Conservation (phyloP, 2,113 vertebrate genomes). For the Taurulus bubalis region DNA sequence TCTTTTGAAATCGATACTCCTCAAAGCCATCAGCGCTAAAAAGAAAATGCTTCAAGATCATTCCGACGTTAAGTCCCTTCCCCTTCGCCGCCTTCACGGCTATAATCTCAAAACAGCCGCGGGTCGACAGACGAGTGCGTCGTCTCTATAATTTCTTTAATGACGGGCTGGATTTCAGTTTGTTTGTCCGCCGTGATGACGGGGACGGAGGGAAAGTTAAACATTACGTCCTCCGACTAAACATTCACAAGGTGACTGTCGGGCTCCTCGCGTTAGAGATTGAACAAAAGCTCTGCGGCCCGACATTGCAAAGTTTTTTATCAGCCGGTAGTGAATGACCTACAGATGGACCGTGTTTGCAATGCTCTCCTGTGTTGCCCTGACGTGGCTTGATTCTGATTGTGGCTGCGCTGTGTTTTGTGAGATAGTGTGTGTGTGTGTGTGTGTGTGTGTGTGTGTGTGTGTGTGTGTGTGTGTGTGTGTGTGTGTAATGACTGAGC, state of each 20-base stretch:
- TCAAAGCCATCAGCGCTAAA: not conserved
- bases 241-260: conserved; percentile 42
- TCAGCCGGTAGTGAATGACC: not conserved
- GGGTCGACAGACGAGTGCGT: not conserved
- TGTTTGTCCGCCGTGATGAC: conserved; percentile 51
- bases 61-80: conserved; percentile 8
- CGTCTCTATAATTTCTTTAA: conserved; percentile 8
- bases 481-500: conserved; percentile 41
- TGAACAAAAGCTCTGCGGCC: not conserved
- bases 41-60: not conserved
- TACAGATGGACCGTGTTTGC: conserved; percentile 4
- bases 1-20: not conserved
- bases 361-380: conserved; percentile 2
- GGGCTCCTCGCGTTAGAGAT: not conserved
- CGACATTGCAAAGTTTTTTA: not conserved
- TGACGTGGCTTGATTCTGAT: conserved; percentile 12
- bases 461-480: conserved; percentile 44
- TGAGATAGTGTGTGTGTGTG: conserved; percentile 55
- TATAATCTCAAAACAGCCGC: not conserved
- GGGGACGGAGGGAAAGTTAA: conserved; percentile 44
- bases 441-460: conserved; percentile 48
- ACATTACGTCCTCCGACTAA: conserved; percentile 35
- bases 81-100: conserved; percentile 5
- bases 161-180: conserved; percentile 35
- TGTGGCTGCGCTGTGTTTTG: conserved; percentile 24